Evolutionary conservation across 2,888 invertebrate genomes (phyloP), one percentile per base, ranked within the genome.

Genomic region (Drosophila maculinotata): DNA sequence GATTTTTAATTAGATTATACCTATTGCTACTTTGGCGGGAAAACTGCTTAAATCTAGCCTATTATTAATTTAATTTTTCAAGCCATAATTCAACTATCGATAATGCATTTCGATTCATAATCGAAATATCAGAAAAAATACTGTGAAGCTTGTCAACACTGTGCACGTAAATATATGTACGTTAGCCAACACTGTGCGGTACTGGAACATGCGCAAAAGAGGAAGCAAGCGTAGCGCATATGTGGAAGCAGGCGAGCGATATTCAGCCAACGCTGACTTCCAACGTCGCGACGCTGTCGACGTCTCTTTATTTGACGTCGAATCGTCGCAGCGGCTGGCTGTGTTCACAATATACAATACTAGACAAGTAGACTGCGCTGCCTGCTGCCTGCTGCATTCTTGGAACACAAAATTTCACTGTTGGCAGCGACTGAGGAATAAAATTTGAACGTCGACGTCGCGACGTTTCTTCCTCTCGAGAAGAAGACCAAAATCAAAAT

Each of bases 401-500:
- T 78, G 79, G 75, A 68, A 76, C 85, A 83, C n/a, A n/a, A n/a
- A 85, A 76, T 79, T 79, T 76, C 86, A 81, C 75, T 67, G 87
- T 75, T 85, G 71, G 88, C 87, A 79, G 86, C 86, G 84, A 85
- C 89, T 73, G 87, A 79, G 87, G 81, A 88, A 79, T 86, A 68
- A 81, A 83, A 79, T 79, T n/a, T 88, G 75, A 80, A 85, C 87
- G 82, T 83, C 87, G 88, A 88, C 82, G 88, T 82, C 72, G 83
- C 69, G 73, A 67, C 79, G 77, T 64, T 81, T 83, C 83, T 80
- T 85, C 79, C 84, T 81, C 84, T n/a, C n/a, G n/a, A n/a, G 81
- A 67, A 76, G 86, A 88, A 80, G 77, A 76, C 77, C 64, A 63
- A 76, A 74, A 88, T 72, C 81, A 88, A 86, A 81, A 81, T 81